A percentile compares a stretch with the other conserved stretches of the same genome.
These are phyloP conservation scores for Aporophyla lueneburgensis DNA, from an alignment of 2,888 invertebrate species.

Conservation along the genomic window DNA sequence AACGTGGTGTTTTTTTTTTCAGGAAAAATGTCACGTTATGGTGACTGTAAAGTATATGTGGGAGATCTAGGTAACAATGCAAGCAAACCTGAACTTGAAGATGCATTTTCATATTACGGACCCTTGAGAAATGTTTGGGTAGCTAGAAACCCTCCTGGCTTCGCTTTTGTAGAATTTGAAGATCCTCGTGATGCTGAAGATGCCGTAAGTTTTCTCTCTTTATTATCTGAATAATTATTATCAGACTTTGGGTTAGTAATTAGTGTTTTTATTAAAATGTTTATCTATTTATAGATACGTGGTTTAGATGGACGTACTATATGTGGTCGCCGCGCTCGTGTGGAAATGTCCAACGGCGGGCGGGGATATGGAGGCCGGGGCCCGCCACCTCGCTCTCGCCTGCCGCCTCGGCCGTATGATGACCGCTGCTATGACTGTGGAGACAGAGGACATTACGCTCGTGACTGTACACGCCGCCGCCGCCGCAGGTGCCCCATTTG, in stretches of 20 bases:
- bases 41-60: constrained; percentile 98
- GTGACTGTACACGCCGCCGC: constrained; percentile 95
- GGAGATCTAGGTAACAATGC: constrained; percentile 98
- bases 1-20: constrained; percentile 39
- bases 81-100: constrained; percentile 97
- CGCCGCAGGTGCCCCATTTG: constrained; percentile 88
- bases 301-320: constrained; percentile 95
- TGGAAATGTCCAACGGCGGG: constrained; percentile 98
- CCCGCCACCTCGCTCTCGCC: constrained; percentile 90
- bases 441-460: constrained; percentile 97
- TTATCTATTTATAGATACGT: constrained; percentile 79
- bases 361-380: constrained; percentile 90
- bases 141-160: constrained; percentile 98
- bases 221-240: not conserved
- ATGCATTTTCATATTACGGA: constrained; percentile 98
- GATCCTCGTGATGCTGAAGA: constrained; percentile 98
- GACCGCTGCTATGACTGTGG: constrained; percentile 99
- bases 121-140: constrained; percentile 98
- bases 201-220: constrained; percentile 91
- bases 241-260: not conserved
- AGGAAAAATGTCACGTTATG: constrained; percentile 93
- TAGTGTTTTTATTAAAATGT: not conserved
- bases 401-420: constrained; percentile 96
- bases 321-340: constrained; percentile 97
- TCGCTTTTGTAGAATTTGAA: constrained; percentile 98